phyloP scores from a whole-genome alignment of 2,113 vertebrate species.

The Epinephelus fuscoguttatus region DNA sequence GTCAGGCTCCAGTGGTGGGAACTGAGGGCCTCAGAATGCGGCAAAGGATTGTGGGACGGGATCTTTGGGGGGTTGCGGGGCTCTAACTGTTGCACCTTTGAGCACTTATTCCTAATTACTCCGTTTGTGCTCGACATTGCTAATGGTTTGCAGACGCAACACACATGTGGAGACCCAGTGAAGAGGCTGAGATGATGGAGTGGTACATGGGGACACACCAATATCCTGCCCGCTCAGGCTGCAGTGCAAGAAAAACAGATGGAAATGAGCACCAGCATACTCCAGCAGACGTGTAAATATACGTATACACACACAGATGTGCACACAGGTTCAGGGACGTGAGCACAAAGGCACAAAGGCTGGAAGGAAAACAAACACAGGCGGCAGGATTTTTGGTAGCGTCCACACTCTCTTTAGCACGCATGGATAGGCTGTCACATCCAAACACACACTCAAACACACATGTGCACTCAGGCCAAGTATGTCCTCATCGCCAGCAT shows the following conservation, averaged over 20 bases:
- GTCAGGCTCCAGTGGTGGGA: slow-evolving; percentile 72
- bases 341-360: slow-evolving; percentile 60
- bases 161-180: slow-evolving; percentile 60
- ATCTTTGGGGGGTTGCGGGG: slow-evolving; percentile 54
- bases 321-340: slow-evolving; percentile 69
- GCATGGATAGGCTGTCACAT: slow-evolving; percentile 67
- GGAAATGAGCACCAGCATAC: slow-evolving; percentile 65
- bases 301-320: slow-evolving; percentile 64
- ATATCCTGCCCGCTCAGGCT: slow-evolving; percentile 59
- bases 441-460: slow-evolving; percentile 55
- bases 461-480: slow-evolving; percentile 65
- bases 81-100: slow-evolving; percentile 79
- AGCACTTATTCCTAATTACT: slow-evolving; percentile 85
- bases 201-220: slow-evolving; percentile 54
- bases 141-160: slow-evolving; percentile 81
- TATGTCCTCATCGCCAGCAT: slow-evolving; percentile 81
- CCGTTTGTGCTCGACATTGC: slow-evolving; percentile 67
- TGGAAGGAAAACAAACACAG: slow-evolving; percentile 74
- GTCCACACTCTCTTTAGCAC: slow-evolving; percentile 64
- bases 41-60: slow-evolving; percentile 70
- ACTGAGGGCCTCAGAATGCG: slow-evolving; percentile 48
- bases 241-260: slow-evolving; percentile 68
- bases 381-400: slow-evolving; percentile 58
- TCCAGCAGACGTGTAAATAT: slow-evolving; percentile 70
- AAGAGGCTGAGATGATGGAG: slow-evolving; percentile 68